Base-by-base conservation (phyloP, 1,140 invertebrate genomes). In the Leptopilina clavipes region DNA sequence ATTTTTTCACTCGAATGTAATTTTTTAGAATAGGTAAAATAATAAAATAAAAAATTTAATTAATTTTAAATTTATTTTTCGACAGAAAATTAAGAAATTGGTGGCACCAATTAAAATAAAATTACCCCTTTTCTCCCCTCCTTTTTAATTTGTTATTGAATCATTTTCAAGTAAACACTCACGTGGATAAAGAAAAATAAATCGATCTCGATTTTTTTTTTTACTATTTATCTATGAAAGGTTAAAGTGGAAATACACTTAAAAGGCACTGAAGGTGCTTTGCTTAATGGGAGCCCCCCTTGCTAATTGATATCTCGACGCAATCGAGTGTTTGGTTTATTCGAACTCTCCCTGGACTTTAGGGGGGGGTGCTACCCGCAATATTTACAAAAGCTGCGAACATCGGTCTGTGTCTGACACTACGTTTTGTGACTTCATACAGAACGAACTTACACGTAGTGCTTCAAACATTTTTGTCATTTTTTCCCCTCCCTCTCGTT, bases 321-420 rank as follows among this genome's bases (percentile, higher is more conserved):
- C 87, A 89, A 90, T 90, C 87, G 87, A 90, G 89, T 90, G 89
- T 90, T 90, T 89, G 86, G 81, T 88, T 89, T 88, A 86, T 86
- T 78, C 78, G 56, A 72, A 72, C 37, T 40, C 37, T 0, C 59
- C 17, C 70, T 70, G 70, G 65, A 82, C 75, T 40, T 73, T 73
- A 43, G 73, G 80, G 82, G 79, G 73, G 80, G 82, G 79, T 70
- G 72, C 56, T 77, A 56, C 75, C 54, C 77, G 59, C 80, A 77
- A 76, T 90, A 83, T 89, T 89, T 89, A 86, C 86, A 85, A 85
- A 88, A 86, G 85, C 84, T 87, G 86, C 84, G 84, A 89, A 87
- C 85, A 78, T 78, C 80, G 79, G 83, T 81, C 88, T 89, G 88
- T 71, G 72, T 14, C 73, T 90, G 90, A 88, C 88, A 86, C 81